Conservation (phyloP, 2,797 vertebrate species). For the Onychomys torridus region DNA sequence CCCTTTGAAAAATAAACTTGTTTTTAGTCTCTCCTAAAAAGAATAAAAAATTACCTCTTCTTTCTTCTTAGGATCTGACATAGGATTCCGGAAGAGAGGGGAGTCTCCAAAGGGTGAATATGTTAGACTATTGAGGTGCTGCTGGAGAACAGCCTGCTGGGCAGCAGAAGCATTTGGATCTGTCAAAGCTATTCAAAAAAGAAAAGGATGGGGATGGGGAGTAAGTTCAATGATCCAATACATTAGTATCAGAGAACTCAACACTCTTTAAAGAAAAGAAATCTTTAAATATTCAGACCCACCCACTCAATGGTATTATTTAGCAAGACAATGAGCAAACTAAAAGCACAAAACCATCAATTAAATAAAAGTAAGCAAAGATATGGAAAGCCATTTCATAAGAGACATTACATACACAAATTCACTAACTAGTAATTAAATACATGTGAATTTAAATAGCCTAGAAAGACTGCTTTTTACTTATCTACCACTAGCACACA, state of each 20-base stretch:
- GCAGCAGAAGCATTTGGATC: constrained; percentile 93
- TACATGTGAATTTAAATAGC: constrained; percentile 20
- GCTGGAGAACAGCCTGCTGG: constrained; percentile 95
- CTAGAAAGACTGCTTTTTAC: neutral
- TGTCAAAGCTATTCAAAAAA: constrained; percentile 89
- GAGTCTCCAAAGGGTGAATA: constrained; percentile 97
- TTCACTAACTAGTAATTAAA: neutral
- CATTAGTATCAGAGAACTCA: constrained; percentile 51
- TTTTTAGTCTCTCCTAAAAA: neutral
- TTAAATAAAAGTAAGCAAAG: constrained; percentile 58
- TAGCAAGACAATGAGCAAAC: neutral
- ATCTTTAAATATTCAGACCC: constrained; percentile 51
- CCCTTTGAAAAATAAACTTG: constrained; percentile 24
- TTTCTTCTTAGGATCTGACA: constrained; percentile 98
- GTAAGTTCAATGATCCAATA: constrained; percentile 23
- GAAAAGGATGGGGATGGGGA: neutral
- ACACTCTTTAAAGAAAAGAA: neutral
- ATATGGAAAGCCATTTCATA: neutral
- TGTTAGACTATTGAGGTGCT: constrained; percentile 94
- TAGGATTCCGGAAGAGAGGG: constrained; percentile 96
- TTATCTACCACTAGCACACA: neutral
- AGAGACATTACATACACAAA: neutral
- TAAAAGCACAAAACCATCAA: constrained; percentile 47
- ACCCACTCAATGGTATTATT: neutral
- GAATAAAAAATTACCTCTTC: constrained; percentile 93